phyloP scores from a whole-genome alignment of 2,888 invertebrate genomes.

The Flabesymbios commensalis region DNA sequence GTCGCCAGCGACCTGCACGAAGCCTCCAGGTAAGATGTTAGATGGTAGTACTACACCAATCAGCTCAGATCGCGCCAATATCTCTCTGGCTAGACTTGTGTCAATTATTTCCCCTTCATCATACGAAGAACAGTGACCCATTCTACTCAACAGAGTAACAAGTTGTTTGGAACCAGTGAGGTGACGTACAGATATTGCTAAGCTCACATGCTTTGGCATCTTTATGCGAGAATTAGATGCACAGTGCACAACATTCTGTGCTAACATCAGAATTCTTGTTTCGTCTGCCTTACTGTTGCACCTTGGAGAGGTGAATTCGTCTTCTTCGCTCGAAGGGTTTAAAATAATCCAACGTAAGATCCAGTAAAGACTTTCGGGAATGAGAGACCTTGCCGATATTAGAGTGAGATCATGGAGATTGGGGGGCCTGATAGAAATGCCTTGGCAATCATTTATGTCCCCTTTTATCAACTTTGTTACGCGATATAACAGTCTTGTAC shows the following conservation, averaged over 20 bases:
- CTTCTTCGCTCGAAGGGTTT: too few species aligned
- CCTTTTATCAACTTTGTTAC: not conserved
- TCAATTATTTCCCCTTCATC: not conserved
- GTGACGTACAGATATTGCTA: not conserved
- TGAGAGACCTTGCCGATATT: too few species aligned
- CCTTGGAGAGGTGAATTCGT: too few species aligned
- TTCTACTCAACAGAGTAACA: not conserved
- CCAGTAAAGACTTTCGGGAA: too few species aligned
- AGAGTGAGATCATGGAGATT: too few species aligned
- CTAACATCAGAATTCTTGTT: too few species aligned
- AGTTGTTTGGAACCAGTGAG: not conserved
- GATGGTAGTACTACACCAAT: not conserved
- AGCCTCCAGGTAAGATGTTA: not conserved
- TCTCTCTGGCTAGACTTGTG: not conserved
- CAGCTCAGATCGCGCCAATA: not conserved
- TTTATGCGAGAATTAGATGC: too few species aligned
- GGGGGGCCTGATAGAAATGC: not conserved
- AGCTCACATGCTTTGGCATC: not conserved
- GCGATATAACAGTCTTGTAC: not conserved
- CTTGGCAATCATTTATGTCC: not conserved
- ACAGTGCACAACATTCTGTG: too few species aligned
- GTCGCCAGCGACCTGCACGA: not conserved
- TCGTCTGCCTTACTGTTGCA: too few species aligned
- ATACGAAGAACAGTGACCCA: constrained; percentile 1
- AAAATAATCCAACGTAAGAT: too few species aligned